phyloP scores from a whole-genome alignment of 2,888 invertebrate species.

The Nemapogon koenigi region DNA sequence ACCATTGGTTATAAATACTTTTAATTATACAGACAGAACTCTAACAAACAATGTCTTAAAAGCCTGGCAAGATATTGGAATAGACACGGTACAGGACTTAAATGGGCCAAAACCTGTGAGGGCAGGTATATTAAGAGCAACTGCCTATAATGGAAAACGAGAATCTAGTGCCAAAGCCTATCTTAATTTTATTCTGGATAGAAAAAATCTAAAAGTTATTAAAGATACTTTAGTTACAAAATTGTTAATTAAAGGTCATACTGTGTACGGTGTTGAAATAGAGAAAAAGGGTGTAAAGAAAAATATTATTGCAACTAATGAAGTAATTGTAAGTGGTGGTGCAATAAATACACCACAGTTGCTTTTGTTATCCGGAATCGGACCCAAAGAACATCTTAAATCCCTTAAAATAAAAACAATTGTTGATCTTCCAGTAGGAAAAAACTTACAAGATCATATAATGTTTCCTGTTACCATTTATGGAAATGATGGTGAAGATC shows the following conservation, averaged over 20 bases:
- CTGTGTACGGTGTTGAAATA: slow-evolving; percentile 39
- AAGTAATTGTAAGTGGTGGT: slow-evolving; percentile 55
- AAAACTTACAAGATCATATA: slow-evolving; percentile 60
- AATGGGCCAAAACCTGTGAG: slow-evolving; percentile 47
- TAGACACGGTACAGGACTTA: slow-evolving; percentile 32
- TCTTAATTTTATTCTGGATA: slow-evolving; percentile 26
- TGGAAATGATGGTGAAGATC: slow-evolving; percentile 26
- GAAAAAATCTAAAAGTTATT: slow-evolving; percentile 36
- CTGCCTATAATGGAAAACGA: slow-evolving; percentile 47
- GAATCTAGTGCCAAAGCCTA: slow-evolving; percentile 55
- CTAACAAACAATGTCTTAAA: slow-evolving; percentile 27
- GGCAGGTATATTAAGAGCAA: slow-evolving; percentile 47
- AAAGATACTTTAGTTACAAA: slow-evolving; percentile 54
- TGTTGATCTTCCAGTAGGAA: slow-evolving; percentile 51
- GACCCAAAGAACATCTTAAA: slow-evolving; percentile 37
- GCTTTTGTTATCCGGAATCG: slow-evolving; percentile 58
- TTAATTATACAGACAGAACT: slow-evolving; percentile 39
- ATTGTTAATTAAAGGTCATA: slow-evolving; percentile 45
- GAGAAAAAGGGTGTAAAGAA: slow-evolving; percentile 25
- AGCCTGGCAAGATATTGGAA: slow-evolving; percentile 50
- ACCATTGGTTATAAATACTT: slow-evolving; percentile 46
- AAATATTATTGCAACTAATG: slow-evolving; percentile 29
- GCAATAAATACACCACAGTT: slow-evolving; percentile 54
- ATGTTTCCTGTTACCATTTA: slow-evolving; percentile 36
- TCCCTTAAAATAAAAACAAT: slow-evolving; percentile 34